phyloP scores from a whole-genome alignment of 1,140 invertebrate species.

The Anastatus disparis region DNA sequence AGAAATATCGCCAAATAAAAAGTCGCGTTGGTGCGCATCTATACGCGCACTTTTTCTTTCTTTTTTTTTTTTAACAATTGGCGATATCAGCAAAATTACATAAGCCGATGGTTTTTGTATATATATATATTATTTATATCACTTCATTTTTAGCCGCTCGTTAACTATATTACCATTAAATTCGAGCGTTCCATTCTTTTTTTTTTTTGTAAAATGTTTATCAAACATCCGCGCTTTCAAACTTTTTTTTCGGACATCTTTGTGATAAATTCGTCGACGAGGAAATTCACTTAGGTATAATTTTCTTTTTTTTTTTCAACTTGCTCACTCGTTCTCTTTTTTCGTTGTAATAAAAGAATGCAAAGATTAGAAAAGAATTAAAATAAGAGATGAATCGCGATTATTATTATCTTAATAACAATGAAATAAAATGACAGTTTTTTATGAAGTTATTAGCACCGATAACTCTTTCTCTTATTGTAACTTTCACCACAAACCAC shows the following conservation, averaged over 20 bases:
- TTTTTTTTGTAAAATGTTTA: constrained; percentile 34
- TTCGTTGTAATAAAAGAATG: neutral
- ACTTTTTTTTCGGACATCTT: neutral
- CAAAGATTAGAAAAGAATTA: neutral
- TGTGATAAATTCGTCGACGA: too few relatives aligned
- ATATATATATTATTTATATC: constrained; percentile 28
- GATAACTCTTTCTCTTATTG: too few relatives aligned
- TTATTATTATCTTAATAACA: too few relatives aligned
- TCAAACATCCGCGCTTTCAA: neutral
- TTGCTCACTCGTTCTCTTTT: neutral
- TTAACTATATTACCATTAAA: neutral
- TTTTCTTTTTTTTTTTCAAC: too few relatives aligned
- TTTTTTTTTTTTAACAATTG: too few relatives aligned
- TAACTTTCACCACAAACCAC: too few relatives aligned
- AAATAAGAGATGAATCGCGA: too few relatives aligned
- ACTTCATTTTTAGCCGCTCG: constrained; percentile 3
- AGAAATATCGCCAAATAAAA: constrained; percentile 1
- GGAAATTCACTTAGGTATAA: too few relatives aligned
- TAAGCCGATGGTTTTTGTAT: constrained; percentile 1
- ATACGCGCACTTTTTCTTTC: constrained; percentile 7
- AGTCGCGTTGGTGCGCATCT: neutral
- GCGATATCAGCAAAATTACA: constrained; percentile 18
- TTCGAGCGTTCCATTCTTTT: neutral
- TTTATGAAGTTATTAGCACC: too few relatives aligned
- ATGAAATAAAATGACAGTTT: too few relatives aligned